phyloP scores from a whole-genome alignment of 2,888 invertebrate species.

The Eurytoma adleriae region DNA sequence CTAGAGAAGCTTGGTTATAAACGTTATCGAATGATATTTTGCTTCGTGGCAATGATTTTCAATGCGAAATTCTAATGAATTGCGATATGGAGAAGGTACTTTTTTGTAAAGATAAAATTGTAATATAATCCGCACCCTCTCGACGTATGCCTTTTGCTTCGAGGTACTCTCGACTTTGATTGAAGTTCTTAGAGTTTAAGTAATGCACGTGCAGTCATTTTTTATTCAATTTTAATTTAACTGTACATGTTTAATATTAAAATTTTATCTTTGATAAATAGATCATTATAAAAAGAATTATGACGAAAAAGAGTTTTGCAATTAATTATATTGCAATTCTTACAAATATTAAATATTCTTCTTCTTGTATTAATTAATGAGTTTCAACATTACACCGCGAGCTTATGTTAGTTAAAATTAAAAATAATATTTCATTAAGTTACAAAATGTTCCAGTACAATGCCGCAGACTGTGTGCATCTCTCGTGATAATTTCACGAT shows the following conservation, averaged over 20 bases:
- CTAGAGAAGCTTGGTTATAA: not conserved
- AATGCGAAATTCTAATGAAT: not conserved
- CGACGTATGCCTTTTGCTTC: no score
- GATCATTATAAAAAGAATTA: no score
- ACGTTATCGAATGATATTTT: not conserved
- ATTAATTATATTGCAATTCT: no score
- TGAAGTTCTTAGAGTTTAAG: no score
- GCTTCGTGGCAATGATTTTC: no score
- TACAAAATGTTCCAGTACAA: constrained; percentile 18
- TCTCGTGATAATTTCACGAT: constrained; percentile 30
- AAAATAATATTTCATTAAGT: constrained; percentile 6
- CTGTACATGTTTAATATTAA: not conserved
- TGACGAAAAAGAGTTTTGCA: no score
- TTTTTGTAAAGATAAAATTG: not conserved
- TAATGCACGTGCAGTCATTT: no score
- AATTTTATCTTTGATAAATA: not conserved
- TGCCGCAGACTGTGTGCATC: constrained; percentile 13
- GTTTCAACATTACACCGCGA: not conserved
- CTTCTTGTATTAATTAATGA: not conserved
- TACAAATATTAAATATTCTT: not conserved
- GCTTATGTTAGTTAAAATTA: not conserved
- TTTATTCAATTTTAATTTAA: no score
- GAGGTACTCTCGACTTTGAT: no score
- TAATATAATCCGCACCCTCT: not conserved
- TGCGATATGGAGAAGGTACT: not conserved